Base-by-base conservation (phyloP, 1,140 invertebrate species). In the Phymastichus coffea region DNA sequence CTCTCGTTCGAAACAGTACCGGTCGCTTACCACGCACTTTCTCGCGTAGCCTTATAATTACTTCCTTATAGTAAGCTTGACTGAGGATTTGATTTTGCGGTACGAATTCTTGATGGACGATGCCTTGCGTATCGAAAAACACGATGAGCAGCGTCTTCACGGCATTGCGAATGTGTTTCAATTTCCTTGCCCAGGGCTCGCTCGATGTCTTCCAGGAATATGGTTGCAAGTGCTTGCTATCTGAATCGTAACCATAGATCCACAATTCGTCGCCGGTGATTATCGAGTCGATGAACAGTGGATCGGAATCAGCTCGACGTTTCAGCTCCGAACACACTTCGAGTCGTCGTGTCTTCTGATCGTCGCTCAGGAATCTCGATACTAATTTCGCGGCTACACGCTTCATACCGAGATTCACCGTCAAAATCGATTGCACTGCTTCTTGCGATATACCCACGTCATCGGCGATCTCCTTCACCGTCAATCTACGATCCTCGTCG, bases 91-190 rank as follows among this genome's bases (percentile, higher is more conserved):
- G 67, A 58, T 66, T 63, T 55, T 72, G 52, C 14, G 68, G 63
- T 9, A 74, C 64, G 58, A 66, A 75, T 25, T 70, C 60, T 38
- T 67, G 57, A 41, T 71, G 57, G 37, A 76, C 44, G 54, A 72
- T 57, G 2, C 66, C 66, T 48, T 66, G 55, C 43, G 63, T 58
- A 23, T 71, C 58, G 25, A 68, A 71, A 54, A 72, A 67, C 49
- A 67, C 44, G 43, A 69, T 68, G 40, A 73, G 38, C 57, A 74
- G 61, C 1, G 61, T 63, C 51, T 70, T 66, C 0, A 33, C 47
- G 59, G 58, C 49, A 43, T 61, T 55, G 63, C 30, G 66, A 66
- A 15, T 10, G 37, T 61, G 35, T 17, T 26, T 14, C 1, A 43
- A 12, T n/a, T 35, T 33, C 4, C 47, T 54, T 0, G 25, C 4